phyloP scores from a whole-genome alignment of 1,140 invertebrate species.

The Yoshiicerus persimilis region DNA sequence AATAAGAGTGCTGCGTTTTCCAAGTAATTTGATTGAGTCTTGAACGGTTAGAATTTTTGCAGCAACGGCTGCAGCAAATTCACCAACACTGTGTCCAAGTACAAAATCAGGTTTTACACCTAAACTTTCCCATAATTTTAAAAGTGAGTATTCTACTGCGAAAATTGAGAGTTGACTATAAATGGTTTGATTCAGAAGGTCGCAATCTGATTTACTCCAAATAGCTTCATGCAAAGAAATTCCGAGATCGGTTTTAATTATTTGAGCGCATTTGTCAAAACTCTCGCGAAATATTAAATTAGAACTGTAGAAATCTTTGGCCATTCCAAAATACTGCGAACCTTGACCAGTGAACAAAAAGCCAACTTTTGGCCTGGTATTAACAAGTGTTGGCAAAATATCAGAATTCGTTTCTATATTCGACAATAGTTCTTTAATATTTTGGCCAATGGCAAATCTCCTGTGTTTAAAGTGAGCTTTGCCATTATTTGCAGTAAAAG shows the following conservation, averaged over 20 bases:
- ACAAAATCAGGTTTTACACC: background rate
- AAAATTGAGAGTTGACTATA: background rate
- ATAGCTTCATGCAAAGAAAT: background rate
- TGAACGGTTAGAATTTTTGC: background rate
- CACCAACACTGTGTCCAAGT: background rate
- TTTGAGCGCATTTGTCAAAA: background rate
- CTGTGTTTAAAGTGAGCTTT: conserved; percentile 1
- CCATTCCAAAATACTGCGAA: conserved; percentile 37
- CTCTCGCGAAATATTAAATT: background rate
- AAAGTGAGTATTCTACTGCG: background rate
- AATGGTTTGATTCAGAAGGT: background rate
- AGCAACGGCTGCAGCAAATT: background rate
- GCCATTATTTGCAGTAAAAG: background rate
- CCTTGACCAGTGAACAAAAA: conserved; percentile 42
- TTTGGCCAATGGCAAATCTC: background rate
- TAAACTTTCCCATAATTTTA: background rate
- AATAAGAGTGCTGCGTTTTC: background rate
- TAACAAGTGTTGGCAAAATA: background rate
- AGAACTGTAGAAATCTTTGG: background rate
- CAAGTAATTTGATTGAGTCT: background rate
- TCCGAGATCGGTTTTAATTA: background rate
- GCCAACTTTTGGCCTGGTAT: background rate
- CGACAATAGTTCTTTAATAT: background rate
- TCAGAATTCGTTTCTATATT: background rate
- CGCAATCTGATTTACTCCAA: background rate